A percentile compares a stretch with the other conserved stretches of the same genome.
These are phyloP conservation scores for Ceramica pisi DNA, from an alignment of 2,888 invertebrate species.

Conservation along the genomic window DNA sequence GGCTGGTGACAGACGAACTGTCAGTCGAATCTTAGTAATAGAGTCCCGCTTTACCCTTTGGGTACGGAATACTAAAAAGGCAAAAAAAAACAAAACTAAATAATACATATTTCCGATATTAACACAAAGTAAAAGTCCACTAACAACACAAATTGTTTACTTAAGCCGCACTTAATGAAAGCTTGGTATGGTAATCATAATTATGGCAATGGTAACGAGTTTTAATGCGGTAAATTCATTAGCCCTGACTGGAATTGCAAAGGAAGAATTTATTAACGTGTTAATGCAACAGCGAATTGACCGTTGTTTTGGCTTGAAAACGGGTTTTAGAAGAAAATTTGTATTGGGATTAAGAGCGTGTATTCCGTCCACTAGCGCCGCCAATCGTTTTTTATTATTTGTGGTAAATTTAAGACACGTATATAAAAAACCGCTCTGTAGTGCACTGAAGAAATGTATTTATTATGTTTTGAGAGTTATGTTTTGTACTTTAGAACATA, in stretches of 20 bases:
- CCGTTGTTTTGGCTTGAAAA: conserved; percentile 35
- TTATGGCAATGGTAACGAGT: conserved; percentile 55
- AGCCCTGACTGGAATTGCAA: conserved; percentile 49
- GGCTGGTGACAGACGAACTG: too few species aligned
- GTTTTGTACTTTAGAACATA: too few species aligned
- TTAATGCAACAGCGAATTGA: conserved; percentile 36
- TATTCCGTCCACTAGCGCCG: too few species aligned
- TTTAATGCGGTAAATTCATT: conserved; percentile 57
- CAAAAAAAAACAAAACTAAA: conserved; percentile 21
- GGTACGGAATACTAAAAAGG: too few species aligned
- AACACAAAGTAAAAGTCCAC: conserved; percentile 25
- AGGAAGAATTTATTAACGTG: conserved; percentile 50
- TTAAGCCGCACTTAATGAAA: conserved; percentile 65
- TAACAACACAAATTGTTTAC: conserved; percentile 56
- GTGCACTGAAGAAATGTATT: too few species aligned
- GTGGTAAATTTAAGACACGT: too few species aligned
- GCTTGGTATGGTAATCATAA: conserved; percentile 63
- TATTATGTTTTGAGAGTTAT: too few species aligned
- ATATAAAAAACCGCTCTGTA: too few species aligned
- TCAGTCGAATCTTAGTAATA: too few species aligned
- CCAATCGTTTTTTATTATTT: too few species aligned
- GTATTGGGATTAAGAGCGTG: conserved; percentile 12
- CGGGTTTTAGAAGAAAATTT: conserved; percentile 3
- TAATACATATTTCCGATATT: conserved; percentile 12
- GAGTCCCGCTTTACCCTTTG: too few species aligned